A percentile compares a stretch with the other conserved stretches of the same genome.
These are phyloP conservation scores for Calephelis nemesis DNA, from an alignment of 1,140 invertebrate genomes.

Conservation along the genomic window DNA sequence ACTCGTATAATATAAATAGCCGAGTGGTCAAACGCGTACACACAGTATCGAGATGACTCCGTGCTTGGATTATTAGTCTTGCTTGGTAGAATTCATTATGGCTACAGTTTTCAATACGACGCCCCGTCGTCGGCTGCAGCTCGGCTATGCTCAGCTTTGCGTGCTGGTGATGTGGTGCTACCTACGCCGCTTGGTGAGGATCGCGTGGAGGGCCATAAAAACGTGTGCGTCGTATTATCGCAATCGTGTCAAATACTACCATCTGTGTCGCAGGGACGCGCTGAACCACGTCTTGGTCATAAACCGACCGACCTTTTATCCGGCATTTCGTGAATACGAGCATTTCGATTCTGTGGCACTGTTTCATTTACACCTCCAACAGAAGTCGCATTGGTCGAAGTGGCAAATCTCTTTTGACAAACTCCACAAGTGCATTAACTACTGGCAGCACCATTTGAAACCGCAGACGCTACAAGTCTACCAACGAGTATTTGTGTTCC, in stretches of 20 bases:
- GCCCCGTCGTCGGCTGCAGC: neutral
- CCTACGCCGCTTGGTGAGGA: neutral
- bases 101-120: neutral
- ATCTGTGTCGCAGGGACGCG: neutral
- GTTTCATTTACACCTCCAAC: neutral
- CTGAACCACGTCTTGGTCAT: neutral
- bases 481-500: slow-evolving; percentile 5
- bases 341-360: neutral
- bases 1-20: slow-evolving; percentile 3
- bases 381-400: slow-evolving; percentile 4
- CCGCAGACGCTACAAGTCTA: neutral
- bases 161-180: neutral
- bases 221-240: neutral
- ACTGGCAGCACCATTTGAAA: neutral
- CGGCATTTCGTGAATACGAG: slow-evolving; percentile 2
- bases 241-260: slow-evolving; percentile 5
- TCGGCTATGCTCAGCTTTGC: neutral
- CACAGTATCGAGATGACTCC: neutral
- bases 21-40: neutral
- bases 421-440: neutral
- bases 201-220: neutral
- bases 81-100: neutral
- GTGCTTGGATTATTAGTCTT: neutral
- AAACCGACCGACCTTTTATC: slow-evolving; percentile 1
- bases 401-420: neutral